A percentile compares a stretch with the other conserved stretches of the same genome.
These are phyloP conservation scores for Thamnophis sirtalis DNA, from an alignment of 2,113 vertebrate species.

Conservation along the genomic window DNA sequence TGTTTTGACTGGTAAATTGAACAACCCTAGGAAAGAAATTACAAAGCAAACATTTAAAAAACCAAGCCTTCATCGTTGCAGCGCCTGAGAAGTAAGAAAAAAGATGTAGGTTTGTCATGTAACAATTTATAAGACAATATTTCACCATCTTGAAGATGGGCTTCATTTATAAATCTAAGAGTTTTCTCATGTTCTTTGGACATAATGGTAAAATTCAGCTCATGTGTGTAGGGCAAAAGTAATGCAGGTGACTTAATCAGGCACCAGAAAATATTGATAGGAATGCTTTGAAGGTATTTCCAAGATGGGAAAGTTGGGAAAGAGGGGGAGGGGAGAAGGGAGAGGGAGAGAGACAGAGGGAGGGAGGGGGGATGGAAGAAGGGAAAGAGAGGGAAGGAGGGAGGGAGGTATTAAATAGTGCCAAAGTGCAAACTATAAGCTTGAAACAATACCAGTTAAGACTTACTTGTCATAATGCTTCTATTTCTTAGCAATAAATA, in stretches of 20 bases:
- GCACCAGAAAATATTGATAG: neutral
- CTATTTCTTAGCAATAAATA: neutral
- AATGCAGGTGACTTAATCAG: neutral
- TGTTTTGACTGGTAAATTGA: conserved; percentile 38
- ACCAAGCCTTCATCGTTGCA: neutral
- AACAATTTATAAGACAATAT: neutral
- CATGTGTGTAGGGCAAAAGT: neutral
- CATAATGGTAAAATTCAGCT: neutral
- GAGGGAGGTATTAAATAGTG: neutral
- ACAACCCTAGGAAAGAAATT: neutral
- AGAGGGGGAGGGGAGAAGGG: neutral
- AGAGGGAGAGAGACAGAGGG: too few relatives aligned
- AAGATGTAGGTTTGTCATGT: neutral
- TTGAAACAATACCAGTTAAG: neutral
- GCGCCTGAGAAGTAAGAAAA: neutral
- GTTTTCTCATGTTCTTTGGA: neutral
- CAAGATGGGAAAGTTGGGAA: neutral
- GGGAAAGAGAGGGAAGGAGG: too few relatives aligned
- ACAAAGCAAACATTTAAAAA: conserved; percentile 1
- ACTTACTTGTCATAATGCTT: neutral
- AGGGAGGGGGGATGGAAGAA: too few relatives aligned
- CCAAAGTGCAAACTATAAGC: neutral
- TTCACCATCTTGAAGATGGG: neutral
- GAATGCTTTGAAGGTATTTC: neutral
- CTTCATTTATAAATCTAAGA: neutral